A percentile compares a stretch with the other conserved stretches of the same genome.
Evolutionary conservation across 2,797 vertebrate genomes (phyloP).

Genomic region (Psittacula derbiana): DNA sequence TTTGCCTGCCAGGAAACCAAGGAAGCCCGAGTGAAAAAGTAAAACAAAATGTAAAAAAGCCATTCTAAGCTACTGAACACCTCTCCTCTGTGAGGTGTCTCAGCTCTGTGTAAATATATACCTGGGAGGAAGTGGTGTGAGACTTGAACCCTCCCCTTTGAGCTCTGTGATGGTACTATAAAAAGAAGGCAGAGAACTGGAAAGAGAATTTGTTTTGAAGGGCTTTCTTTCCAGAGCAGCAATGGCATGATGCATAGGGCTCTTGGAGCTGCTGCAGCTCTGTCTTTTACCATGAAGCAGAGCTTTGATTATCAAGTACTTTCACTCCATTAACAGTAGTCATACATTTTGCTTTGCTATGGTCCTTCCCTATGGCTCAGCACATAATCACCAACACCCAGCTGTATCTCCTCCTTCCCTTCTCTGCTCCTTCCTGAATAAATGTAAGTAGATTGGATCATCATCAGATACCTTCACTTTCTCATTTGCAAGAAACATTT

Average conservation of each 20-base stretch:
- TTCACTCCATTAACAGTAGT: not conserved
- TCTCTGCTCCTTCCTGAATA: not conserved
- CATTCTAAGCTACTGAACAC: rapidly evolving
- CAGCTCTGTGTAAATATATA: not conserved
- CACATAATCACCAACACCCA: rapidly evolving
- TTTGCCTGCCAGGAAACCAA: not conserved
- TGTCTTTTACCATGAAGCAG: not conserved
- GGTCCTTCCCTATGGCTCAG: not conserved
- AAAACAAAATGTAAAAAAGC: not conserved
- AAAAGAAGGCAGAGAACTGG: not conserved
- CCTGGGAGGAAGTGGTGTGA: not conserved
- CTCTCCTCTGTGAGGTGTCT: not conserved
- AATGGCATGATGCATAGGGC: not conserved
- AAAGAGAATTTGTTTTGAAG: not conserved
- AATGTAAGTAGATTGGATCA: not conserved
- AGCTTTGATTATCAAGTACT: not conserved
- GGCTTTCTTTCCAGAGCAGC: not conserved
- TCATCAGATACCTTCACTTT: not conserved
- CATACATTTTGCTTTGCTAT: rapidly evolving
- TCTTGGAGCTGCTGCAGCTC: not conserved
- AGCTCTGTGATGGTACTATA: not conserved
- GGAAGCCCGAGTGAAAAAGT: not conserved
- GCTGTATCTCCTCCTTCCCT: not conserved
- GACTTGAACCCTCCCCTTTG: rapidly evolving
- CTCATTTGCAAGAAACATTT: not conserved